Base-by-base conservation (phyloP, 2,888 invertebrate species). In the Proisotoma minuta region DNA sequence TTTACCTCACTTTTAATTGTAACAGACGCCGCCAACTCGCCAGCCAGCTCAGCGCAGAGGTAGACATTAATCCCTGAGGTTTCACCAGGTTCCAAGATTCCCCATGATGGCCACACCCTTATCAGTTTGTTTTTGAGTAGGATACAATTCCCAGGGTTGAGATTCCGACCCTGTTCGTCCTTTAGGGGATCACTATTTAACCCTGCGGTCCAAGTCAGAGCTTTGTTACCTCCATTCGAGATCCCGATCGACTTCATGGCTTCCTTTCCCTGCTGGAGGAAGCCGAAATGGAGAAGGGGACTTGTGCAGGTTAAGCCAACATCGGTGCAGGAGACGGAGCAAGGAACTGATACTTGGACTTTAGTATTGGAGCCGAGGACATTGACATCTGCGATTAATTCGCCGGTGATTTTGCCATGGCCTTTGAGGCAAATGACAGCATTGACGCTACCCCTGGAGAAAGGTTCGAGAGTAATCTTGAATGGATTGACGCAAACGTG, bases 91-190 rank as follows among this genome's bases (percentile, higher is more conserved):
- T 70, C 64, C 4, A 70, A 15, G 8, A 59, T 22, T 10, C 70
- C 70, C 66, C 64, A 66, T 23, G 57, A 52, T 12, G 70, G 70
- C 70, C 70, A 70, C 34, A 66, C 59, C 1, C 65, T 23, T 15
- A 68, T 12, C 2, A 66, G 50, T 12, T 53, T 50, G 3, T 51
- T 58, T 12, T 39, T 43, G 15, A 47, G n/a, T 29, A 60, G 52
- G 8, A 40, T 51, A 12, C n/a, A 23, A 24, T 62, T 59, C 10
- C 54, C 26, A 1, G 49, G 53, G 20, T 57, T 58, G 4, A 69
- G n/a, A 39, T 62, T 40, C 10, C 59, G 34, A 27, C 28, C 39
- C 4, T 62, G 24, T 48, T 66, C 63, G 51, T 69, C 63, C n/a
- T 49, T n/a, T 47, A 69, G 48, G 15, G 39, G 28, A 29, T 59